Percentiles rank a stretch among this genome's conserved stretches.
phyloP scores from a whole-genome alignment of 2,888 invertebrate genomes.

The Bhutanitis thaidina region DNA sequence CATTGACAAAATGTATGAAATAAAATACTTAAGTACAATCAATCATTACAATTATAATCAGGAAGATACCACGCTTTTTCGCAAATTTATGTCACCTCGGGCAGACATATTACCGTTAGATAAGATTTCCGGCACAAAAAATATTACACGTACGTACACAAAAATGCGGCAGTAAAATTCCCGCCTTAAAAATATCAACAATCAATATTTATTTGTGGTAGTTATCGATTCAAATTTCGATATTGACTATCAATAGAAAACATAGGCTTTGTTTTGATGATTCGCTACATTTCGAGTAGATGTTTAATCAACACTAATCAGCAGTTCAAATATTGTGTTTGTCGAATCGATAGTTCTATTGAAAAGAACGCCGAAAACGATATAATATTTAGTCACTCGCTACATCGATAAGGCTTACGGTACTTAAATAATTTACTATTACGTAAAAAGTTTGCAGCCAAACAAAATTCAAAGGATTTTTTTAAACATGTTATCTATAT shows the following conservation, averaged over 20 bases:
- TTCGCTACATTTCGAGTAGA: conserved; percentile 47
- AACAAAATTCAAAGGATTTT: neutral
- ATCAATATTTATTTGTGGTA: conserved; percentile 11
- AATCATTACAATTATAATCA: too few relatives aligned
- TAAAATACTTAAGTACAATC: too few relatives aligned
- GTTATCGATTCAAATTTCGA: conserved; percentile 48
- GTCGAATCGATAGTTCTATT: conserved; percentile 21
- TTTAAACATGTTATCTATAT: too few relatives aligned
- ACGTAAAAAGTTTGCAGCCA: conserved; percentile 10
- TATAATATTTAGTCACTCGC: conserved; percentile 6
- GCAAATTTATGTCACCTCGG: conserved; percentile 17
- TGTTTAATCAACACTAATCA: conserved; percentile 51
- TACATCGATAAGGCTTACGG: conserved; percentile 5
- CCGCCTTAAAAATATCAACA: conserved; percentile 13
- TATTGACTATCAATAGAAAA: conserved; percentile 41
- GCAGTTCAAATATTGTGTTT: conserved; percentile 46
- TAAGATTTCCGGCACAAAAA: conserved; percentile 11
- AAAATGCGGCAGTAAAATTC: conserved; percentile 9
- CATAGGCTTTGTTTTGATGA: conserved; percentile 54
- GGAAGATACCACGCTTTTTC: too few relatives aligned
- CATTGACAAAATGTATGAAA: too few relatives aligned
- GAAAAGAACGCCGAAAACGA: conserved; percentile 8
- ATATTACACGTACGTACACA: conserved; percentile 9
- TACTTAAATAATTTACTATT: conserved; percentile 26
- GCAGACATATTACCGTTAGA: conserved; percentile 14